Conservation (phyloP, 2,797 vertebrate species). For the Syncerus caffer region DNA sequence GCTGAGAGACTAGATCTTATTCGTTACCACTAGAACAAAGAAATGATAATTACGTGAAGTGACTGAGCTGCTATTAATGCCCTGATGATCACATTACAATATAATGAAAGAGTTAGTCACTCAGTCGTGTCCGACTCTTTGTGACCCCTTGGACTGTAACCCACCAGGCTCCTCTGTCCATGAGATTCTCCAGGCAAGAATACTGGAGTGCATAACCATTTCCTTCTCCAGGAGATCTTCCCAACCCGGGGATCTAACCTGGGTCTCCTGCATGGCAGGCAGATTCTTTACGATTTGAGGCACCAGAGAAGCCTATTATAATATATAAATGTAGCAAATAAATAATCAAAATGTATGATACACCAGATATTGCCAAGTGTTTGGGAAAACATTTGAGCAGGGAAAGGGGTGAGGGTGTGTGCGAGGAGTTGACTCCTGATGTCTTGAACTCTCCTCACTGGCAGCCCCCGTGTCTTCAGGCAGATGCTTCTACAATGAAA, state of each 20-base stretch:
- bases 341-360: background rate
- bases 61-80: background rate
- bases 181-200: background rate
- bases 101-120: background rate
- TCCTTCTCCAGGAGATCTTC: background rate
- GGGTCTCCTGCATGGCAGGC: background rate
- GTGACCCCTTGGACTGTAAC: background rate
- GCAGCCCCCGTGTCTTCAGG: background rate
- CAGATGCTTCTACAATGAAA: background rate
- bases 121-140: background rate
- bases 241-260: background rate
- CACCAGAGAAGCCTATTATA: background rate
- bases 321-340: background rate
- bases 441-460: background rate
- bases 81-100: background rate
- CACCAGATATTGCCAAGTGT: background rate
- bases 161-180: background rate
- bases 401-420: background rate
- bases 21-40: background rate
- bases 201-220: background rate
- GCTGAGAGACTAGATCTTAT: background rate
- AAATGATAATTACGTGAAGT: background rate
- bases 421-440: background rate
- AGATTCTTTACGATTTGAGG: background rate
- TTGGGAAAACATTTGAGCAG: background rate